A percentile compares a stretch with the other conserved stretches of the same genome.
phyloP scores from a whole-genome alignment of 2,888 invertebrate species.

The Ryuthela nishihirai region DNA sequence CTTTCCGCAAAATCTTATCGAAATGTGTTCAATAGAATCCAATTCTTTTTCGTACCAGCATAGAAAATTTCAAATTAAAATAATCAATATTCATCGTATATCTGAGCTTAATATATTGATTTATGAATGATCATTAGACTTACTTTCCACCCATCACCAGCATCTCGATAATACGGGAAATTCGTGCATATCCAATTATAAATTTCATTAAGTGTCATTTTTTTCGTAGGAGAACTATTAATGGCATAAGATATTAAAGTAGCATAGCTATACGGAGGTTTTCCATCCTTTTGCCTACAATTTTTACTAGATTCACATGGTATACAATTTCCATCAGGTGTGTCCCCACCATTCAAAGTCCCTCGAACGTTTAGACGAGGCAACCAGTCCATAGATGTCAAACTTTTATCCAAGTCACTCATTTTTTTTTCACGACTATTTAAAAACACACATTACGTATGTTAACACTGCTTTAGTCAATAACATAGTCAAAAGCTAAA shows the following conservation, averaged over 20 bases:
- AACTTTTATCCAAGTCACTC: conserved; percentile 53
- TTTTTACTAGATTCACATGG: conserved; percentile 24
- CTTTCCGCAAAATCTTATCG: too few species aligned
- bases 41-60: too few species aligned
- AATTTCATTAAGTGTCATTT: conserved; percentile 70
- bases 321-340: conserved; percentile 16
- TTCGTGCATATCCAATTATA: conserved; percentile 69
- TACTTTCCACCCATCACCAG: conserved; percentile 68
- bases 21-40: too few species aligned
- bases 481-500: too few species aligned
- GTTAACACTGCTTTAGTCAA: too few species aligned
- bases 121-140: conserved; percentile 43
- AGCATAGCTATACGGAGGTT: conserved; percentile 62
- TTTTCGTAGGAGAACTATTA: conserved; percentile 62
- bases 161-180: conserved; percentile 67
- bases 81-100: too few species aligned
- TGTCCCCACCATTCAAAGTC: conserved; percentile 41
- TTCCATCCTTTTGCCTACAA: conserved; percentile 48
- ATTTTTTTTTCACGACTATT: too few species aligned
- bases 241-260: conserved; percentile 67
- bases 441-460: too few species aligned
- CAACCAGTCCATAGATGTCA: conserved; percentile 57
- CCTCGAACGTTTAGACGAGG: conserved; percentile 52
- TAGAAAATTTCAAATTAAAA: too few species aligned
- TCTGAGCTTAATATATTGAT: too few species aligned